Base-by-base conservation (phyloP, 2,113 vertebrate genomes). In the Sakesphorus luctuosus region DNA sequence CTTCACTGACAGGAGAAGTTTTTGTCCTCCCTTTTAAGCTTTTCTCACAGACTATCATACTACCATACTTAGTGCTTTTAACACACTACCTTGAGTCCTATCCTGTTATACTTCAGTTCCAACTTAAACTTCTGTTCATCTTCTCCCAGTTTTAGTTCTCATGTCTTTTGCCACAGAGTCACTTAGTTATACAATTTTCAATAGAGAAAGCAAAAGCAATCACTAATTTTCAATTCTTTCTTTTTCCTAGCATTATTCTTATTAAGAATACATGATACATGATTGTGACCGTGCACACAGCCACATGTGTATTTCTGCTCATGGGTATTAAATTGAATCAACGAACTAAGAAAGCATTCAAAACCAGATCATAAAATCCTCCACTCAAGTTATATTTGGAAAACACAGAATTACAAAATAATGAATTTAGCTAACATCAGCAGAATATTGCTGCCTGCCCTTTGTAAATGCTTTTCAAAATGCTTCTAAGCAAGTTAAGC, bases 271-370 rank as follows among this genome's bases (percentile, higher is more conserved):
- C 0, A 1, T 9, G 10, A 75, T 31, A 35, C 1, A 44, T 8
- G 13, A 40, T 46, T 67, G 43, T 17, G 18, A 43, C 18, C 0
- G 2, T 38, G 43, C 21, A 66, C 38, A 36, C 1, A 0, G 0
- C 2, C 15, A 31, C 11, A 7, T 29, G 18, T 44, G 15, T 31
- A 29, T 72, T 73, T 65, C 49, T 63, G 59, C 18, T 87, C 49
- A 33, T 4, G 13, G 24, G 18, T 21, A 80, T 58, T 73, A 29
- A 84, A 84, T 11, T 29, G 18, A 50, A 53, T 33, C 11, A 35
- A 63, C 50, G 36, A 85, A 58, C 21, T 35, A 72, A 66, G 12
- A 53, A 77, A 82, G 28, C 5, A 38, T 40, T 53, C 44, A 49
- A 58, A 80, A 67, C 3, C 28, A 77, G 25, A 72, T 72, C 24